These are phyloP conservation scores for Vanacampus margaritifer DNA, from an alignment of 2,113 vertebrate species.

Conservation along the genomic window DNA sequence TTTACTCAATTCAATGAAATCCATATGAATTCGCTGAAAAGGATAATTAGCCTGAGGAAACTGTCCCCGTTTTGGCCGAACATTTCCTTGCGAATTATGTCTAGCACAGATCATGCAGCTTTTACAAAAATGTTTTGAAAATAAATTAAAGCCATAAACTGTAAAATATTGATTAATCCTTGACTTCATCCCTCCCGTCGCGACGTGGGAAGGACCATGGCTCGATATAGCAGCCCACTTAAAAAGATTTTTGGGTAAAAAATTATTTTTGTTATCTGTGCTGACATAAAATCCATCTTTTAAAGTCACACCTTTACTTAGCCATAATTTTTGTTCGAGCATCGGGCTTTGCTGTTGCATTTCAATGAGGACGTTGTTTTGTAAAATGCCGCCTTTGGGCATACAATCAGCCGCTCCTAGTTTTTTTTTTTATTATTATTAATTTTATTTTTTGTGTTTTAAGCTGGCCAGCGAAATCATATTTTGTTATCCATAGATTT, in stretches of 20 bases:
- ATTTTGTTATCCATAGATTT: too few relatives aligned
- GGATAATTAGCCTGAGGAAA: neutral
- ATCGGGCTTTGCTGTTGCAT: neutral
- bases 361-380: neutral
- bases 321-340: neutral
- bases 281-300: neutral
- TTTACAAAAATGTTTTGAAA: neutral
- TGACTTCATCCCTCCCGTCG: neutral
- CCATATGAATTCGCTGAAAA: neutral
- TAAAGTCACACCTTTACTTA: neutral
- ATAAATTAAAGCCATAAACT: neutral
- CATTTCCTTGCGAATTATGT: neutral
- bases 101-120: neutral
- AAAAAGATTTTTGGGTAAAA: neutral
- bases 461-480: too few relatives aligned
- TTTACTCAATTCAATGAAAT: too few relatives aligned
- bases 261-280: neutral
- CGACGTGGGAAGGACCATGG: neutral
- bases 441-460: too few relatives aligned
- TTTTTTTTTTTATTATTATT: too few relatives aligned
- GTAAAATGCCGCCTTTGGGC: neutral
- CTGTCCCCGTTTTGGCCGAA: neutral
- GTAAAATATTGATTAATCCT: neutral
- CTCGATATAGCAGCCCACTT: neutral
- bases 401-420: neutral